Evolutionary conservation across 2,113 vertebrate species (phyloP), one percentile per base, ranked within the genome.

Genomic region (Paedocypris sp.): DNA sequence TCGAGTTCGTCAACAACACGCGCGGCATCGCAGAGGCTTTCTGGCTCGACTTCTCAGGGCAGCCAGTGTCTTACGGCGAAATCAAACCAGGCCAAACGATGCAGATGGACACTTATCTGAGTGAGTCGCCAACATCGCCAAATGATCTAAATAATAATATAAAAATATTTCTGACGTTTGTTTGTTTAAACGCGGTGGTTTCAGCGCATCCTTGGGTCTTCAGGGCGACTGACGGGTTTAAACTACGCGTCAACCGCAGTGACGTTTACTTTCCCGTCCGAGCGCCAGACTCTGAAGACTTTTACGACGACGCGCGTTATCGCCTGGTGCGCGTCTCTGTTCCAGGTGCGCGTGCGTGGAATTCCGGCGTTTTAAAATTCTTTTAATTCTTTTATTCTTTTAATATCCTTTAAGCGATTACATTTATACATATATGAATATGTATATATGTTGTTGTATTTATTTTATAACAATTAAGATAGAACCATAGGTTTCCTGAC

Each of bases 131-230:
- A 15, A 18, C 8, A 1, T 45, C 39, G 0, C 4, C n/a, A 5
- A 9, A 1, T 19, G 13, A 3, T 4, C 10, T n/a, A n/a, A n/a
- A n/a, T n/a, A n/a, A n/a, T n/a, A n/a, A n/a, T n/a, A n/a, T n/a
- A n/a, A n/a, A n/a, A n/a, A n/a, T 12, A 3, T 16, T n/a, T 31
- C 23, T 6, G 10, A n/a, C 25, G 15, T 9, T 6, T 10, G 10
- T 9, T 41, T 4, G 6, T 19, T n/a, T 18, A 33, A 28, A 54
- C 9, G 10, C 10, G 38, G 1, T 1, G 19, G 1, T 29, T 19
- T 39, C 22, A 73, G 51, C 57, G n/a, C 65, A 71, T 16, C 65
- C 64, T 3, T 68, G 72, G 68, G 20, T 73, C 25, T 71, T 66
- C 23, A 46, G 65, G 19, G 42, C 20, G n/a, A 28, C 59, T 5